Base-by-base conservation (phyloP, 23 tunicate species). In the Trididemnum miniatum region DNA sequence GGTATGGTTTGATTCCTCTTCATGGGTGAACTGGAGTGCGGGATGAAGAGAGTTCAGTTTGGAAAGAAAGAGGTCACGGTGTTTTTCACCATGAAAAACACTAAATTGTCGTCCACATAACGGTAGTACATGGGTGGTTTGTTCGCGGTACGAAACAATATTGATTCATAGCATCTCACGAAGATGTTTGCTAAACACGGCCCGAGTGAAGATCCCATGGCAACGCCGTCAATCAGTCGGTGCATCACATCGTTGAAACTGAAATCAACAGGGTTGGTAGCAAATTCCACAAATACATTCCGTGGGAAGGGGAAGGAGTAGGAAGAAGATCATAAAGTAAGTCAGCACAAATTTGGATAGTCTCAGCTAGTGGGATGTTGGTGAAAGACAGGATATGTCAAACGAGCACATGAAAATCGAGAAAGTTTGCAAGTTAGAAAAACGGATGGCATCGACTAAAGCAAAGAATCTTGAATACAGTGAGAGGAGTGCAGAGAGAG, bases 341-440 rank as follows among this genome's bases (percentile, higher is more conserved):
- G 29, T 62, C 67, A 62, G 67, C n/a, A 26, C 67, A 62, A 5
- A 62, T 62, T 62, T 62, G 67, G n/a, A 62, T 62, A 22, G 67
- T 62, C 29, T 62, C n/a, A 3, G 26, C 67, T 62, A 62, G 67
- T 12, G 67, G 67, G n/a, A 62, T n/a, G 26, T 62, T 62, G 15
- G 67, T 62, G 29, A 62, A 12, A 62, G 26, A 24, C 67, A 12
- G 29, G 67, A 62, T 3, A 62, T 62, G 5, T 22, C 67, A 20
- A 62, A 62, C 15, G 29, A 62, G 26, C 67, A n/a, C 15, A 62
- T 22, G n/a, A 62, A 62, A 62, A 62, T 4, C 25, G 4, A 24
- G 67, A 26, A 20, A 62, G 67, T 3, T 3, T 4, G 25, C 29
- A 62, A 62, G n/a, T 62, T 20, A 71, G 29, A 20, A 26, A 3